phyloP scores from a whole-genome alignment of 2,797 vertebrate species.

The Platalea minor region DNA sequence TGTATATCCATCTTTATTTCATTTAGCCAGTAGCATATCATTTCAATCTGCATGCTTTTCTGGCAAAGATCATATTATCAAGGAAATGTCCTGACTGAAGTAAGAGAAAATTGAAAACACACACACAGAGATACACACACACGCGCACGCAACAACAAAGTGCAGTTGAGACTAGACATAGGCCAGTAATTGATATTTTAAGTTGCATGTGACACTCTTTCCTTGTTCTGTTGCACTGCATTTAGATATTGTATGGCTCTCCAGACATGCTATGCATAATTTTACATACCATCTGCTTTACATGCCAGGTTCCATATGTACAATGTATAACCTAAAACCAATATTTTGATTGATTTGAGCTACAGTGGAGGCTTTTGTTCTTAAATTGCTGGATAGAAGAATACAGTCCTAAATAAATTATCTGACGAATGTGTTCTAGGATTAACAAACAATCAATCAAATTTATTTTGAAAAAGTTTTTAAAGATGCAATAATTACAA shows the following conservation, averaged over 20 bases:
- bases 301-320: slow-evolving; percentile 64
- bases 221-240: slow-evolving; percentile 4
- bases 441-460: background rate
- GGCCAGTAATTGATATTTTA: slow-evolving; percentile 25
- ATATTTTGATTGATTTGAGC: slow-evolving; percentile 65
- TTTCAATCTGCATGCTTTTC: background rate
- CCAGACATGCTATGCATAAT: slow-evolving; percentile 60
- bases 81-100: background rate
- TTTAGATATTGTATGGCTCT: slow-evolving; percentile 43
- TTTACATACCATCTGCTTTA: slow-evolving; percentile 65
- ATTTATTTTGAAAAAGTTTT: background rate
- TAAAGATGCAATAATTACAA: background rate
- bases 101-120: background rate
- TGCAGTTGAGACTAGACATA: background rate
- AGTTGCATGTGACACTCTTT: background rate
- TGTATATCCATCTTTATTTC: background rate
- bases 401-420: slow-evolving; percentile 1
- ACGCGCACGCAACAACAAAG: background rate
- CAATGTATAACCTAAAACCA: slow-evolving; percentile 59
- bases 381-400: slow-evolving; percentile 44
- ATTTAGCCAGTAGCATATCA: background rate
- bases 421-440: background rate
- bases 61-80: background rate
- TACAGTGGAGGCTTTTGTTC: slow-evolving; percentile 50
- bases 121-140: background rate